A percentile compares a stretch with the other conserved stretches of the same genome.
These are phyloP conservation scores for Coregonus sp. DNA, from an alignment of 2,797 vertebrate species.

Conservation along the genomic window DNA sequence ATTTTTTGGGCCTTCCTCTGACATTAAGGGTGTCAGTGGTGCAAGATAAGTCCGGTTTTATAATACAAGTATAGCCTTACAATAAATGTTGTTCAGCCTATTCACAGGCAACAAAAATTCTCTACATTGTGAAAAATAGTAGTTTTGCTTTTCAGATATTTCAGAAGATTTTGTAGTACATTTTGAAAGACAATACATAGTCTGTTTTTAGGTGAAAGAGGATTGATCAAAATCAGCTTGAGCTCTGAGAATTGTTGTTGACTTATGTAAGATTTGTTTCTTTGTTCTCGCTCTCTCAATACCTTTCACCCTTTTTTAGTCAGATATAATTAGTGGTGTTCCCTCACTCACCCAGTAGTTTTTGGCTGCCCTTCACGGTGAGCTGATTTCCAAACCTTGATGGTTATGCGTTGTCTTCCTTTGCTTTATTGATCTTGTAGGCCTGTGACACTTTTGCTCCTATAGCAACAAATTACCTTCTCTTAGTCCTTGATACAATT, in stretches of 20 bases:
- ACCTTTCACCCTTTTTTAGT: background rate
- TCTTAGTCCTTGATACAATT: background rate
- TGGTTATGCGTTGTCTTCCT: background rate
- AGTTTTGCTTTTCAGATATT: background rate
- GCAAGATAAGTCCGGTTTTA: background rate
- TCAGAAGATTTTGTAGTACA: background rate
- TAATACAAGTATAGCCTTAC: background rate
- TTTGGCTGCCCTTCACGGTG: background rate
- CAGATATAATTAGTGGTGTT: conserved; percentile 7
- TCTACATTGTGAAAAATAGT: background rate
- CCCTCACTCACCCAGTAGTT: background rate
- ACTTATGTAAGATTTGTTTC: background rate
- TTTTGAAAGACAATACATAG: background rate
- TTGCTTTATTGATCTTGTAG: background rate
- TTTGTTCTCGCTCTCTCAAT: background rate
- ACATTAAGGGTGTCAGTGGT: background rate
- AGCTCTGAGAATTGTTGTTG: background rate
- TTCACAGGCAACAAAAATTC: background rate
- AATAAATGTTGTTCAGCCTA: background rate
- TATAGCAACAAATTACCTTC: background rate
- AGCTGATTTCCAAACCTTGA: background rate
- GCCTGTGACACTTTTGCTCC: background rate
- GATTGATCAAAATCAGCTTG: background rate
- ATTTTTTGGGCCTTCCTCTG: no score
- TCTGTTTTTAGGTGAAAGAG: background rate